Conservation (phyloP, 2,797 vertebrate genomes). For the Halcyon smyrnensis region DNA sequence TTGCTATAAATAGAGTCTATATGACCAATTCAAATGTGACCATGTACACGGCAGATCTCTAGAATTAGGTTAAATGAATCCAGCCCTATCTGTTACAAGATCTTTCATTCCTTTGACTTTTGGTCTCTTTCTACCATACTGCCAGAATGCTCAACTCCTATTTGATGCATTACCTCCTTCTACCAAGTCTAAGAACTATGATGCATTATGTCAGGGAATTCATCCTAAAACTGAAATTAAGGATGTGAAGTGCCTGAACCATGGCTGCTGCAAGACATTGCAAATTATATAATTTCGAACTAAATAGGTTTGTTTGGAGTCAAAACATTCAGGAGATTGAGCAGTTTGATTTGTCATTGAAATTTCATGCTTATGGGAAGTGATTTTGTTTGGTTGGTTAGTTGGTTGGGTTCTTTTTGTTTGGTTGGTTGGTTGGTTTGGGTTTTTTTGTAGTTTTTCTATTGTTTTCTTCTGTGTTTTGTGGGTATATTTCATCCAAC, state of each 20-base stretch:
- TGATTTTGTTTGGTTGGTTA: rapidly evolving
- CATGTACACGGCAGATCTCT: background rate
- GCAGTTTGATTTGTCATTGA: background rate
- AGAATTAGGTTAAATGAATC: background rate
- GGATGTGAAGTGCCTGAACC: background rate
- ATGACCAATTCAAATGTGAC: background rate
- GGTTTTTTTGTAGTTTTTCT: too few species aligned
- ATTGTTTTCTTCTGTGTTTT: background rate
- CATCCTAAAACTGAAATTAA: slow-evolving; percentile 17
- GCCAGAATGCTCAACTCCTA: slow-evolving; percentile 4
- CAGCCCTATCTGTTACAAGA: background rate
- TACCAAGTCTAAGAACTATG: background rate
- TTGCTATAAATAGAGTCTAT: background rate
- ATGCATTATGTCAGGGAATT: background rate
- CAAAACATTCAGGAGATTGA: background rate
- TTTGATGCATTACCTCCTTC: slow-evolving; percentile 26
- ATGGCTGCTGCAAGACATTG: background rate
- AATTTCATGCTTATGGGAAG: background rate
- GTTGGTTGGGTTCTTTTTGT: background rate
- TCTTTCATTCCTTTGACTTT: background rate
- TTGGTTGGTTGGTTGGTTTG: background rate
- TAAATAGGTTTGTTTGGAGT: background rate
- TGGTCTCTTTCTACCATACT: background rate
- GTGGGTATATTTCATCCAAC: too few species aligned
- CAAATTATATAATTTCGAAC: background rate